Base-by-base conservation (phyloP, 2,888 invertebrate species). In the Drosophila picticornis region DNA sequence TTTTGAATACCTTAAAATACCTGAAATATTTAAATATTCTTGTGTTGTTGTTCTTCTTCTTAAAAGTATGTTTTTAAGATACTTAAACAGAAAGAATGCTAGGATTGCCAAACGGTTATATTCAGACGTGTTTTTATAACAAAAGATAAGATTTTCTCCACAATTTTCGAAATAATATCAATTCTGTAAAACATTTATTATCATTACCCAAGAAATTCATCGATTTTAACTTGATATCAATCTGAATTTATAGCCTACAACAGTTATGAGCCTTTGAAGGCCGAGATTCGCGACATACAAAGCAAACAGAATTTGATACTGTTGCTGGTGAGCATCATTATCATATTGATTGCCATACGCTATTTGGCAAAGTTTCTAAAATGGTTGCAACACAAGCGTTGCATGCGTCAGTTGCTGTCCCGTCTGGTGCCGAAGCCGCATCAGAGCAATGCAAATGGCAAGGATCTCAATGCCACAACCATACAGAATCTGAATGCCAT, bases 401-500 rank as follows among this genome's bases (percentile, higher is more conserved):
- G 83, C 64, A 31, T 91, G 5, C 71, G 75, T 0, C 66, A 77
- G 13, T 51, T 90, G 34, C 56, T 91, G n/a, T 82, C 82, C 48
- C 85, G 90, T 11, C 51, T 92, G 43, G 76, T 86, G 27, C 67
- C 86, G 4, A 93, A 81, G 50, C 46, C 71, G 0, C 60, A 72
- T n/a, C 59, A 64, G 22, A 56, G 50, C n/a, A 62, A 62, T 55
- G 58, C 58, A 7, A 90, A 88, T 63, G 81, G 81, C 46, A 93
- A 93, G 72, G 91, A 91, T 51, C 79, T 88, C 7, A 78, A 80
- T 73, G 90, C 90, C 40, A 92, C 88, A 19, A 93, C 92, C 32
- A 93, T 92, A 80, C 81, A 84, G 52, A 92, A 92, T 80, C 75
- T 91, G 22, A 91, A 84, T 87, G 90, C 91, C 34, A 90, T 92